Evolutionary conservation across 2,113 vertebrate genomes (phyloP).

Genomic region (Rhodinocichla rosea): DNA sequence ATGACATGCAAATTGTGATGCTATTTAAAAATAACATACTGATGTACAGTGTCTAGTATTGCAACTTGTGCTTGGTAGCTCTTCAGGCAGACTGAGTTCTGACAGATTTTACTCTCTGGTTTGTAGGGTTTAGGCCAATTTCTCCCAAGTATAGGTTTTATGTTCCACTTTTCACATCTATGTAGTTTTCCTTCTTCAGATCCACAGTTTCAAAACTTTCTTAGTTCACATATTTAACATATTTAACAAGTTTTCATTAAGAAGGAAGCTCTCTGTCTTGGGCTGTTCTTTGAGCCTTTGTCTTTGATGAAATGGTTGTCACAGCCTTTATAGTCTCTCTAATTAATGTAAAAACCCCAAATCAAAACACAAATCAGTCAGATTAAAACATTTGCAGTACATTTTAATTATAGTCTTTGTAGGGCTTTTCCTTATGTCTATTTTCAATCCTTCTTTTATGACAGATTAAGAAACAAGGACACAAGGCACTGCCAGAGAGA

Average conservation of each 20-base stretch:
- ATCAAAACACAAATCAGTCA: conserved; percentile 37
- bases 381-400: conserved; percentile 29
- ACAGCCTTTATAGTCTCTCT: conserved; percentile 12
- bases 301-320: conserved; percentile 32
- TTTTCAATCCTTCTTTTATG: conserved; percentile 22
- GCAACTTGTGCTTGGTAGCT: not conserved
- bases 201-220: not conserved
- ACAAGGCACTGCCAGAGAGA: not conserved
- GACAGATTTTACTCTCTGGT: not conserved
- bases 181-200: not conserved
- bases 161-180: not conserved
- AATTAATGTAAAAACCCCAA: conserved; percentile 28
- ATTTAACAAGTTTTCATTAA: not conserved
- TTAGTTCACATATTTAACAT: not conserved
- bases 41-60: not conserved
- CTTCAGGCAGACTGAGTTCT: not conserved
- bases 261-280: not conserved
- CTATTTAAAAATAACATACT: conserved; percentile 54
- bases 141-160: not conserved
- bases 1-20: conserved; percentile 66
- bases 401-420: conserved; percentile 37
- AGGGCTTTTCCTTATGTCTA: not conserved
- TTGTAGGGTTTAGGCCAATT: not conserved
- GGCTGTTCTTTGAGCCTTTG: conserved; percentile 12
- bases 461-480: conserved; percentile 21